phyloP scores from a whole-genome alignment of 2,888 invertebrate genomes.

The Biston betularia region DNA sequence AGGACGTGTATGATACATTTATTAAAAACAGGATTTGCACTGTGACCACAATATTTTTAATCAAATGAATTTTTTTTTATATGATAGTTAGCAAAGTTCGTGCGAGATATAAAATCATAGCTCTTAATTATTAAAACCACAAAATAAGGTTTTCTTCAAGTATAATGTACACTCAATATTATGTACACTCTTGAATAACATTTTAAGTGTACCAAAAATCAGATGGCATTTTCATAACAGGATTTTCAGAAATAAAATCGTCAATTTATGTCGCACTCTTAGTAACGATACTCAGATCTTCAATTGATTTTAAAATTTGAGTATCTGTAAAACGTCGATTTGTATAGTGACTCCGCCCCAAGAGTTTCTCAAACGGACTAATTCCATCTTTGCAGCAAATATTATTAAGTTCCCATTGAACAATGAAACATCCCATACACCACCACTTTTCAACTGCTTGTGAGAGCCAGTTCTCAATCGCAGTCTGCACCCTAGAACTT shows the following conservation, averaged over 20 bases:
- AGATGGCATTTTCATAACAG: neutral
- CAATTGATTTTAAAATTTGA: neutral
- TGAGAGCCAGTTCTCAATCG: constrained; percentile 26
- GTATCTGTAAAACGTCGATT: neutral
- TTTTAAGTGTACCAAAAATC: neutral
- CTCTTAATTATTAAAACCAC: too few relatives aligned
- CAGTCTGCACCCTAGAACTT: constrained; percentile 13
- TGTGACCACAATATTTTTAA: neutral
- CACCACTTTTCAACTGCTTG: constrained; percentile 19
- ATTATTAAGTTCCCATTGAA: constrained; percentile 40
- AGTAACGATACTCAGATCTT: neutral
- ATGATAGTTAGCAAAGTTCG: too few relatives aligned
- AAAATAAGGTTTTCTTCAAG: too few relatives aligned
- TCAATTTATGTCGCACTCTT: neutral
- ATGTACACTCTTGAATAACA: too few relatives aligned
- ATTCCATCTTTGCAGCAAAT: neutral
- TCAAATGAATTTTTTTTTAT: neutral
- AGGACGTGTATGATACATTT: neutral
- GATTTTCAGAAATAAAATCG: constrained; percentile 4
- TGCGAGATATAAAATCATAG: too few relatives aligned
- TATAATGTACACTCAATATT: too few relatives aligned
- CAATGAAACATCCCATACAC: constrained; percentile 33
- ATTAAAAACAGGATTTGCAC: constrained; percentile 4
- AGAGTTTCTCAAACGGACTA: constrained; percentile 25
- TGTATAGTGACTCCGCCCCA: neutral